These are phyloP conservation scores for Bacillus rossius DNA, from an alignment of 1,140 invertebrate species.

Conservation along the genomic window DNA sequence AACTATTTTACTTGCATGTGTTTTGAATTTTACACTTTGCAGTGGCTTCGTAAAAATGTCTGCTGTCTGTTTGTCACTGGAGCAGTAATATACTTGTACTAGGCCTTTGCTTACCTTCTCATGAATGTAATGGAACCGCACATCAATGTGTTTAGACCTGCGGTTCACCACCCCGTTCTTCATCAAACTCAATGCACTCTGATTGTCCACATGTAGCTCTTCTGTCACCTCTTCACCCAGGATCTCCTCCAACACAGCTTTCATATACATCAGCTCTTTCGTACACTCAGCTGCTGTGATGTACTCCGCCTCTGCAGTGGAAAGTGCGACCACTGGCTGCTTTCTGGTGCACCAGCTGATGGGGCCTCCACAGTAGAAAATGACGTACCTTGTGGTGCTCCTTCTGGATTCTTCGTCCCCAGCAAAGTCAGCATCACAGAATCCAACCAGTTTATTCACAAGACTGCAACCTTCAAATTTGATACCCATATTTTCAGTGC, in stretches of 20 bases:
- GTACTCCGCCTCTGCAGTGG: slow-evolving; percentile 32
- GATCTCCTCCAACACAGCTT: background rate
- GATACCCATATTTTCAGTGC: slow-evolving; percentile 21
- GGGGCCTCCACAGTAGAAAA: slow-evolving; percentile 24
- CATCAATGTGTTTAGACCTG: slow-evolving; percentile 8
- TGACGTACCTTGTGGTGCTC: slow-evolving; percentile 32
- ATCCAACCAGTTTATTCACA: slow-evolving; percentile 14
- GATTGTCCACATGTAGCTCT: background rate
- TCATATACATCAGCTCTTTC: slow-evolving; percentile 13
- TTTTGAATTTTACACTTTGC: background rate
- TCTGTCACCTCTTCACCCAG: background rate
- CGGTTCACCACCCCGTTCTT: background rate
- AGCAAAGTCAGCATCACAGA: slow-evolving; percentile 34
- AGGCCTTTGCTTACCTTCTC: background rate
- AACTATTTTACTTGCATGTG: background rate
- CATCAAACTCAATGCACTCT: background rate
- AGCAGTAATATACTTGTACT: background rate
- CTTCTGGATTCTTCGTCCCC: slow-evolving; percentile 24
- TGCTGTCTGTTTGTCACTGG: background rate
- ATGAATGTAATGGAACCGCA: background rate
- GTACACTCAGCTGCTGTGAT: slow-evolving; percentile 23
- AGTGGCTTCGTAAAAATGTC: background rate
- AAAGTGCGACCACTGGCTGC: slow-evolving; percentile 25
- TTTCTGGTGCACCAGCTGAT: slow-evolving; percentile 30
- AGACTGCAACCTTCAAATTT: background rate